Evolutionary conservation across 1,140 invertebrate species (phyloP).

Genomic region (Leptopilina clavipes): DNA sequence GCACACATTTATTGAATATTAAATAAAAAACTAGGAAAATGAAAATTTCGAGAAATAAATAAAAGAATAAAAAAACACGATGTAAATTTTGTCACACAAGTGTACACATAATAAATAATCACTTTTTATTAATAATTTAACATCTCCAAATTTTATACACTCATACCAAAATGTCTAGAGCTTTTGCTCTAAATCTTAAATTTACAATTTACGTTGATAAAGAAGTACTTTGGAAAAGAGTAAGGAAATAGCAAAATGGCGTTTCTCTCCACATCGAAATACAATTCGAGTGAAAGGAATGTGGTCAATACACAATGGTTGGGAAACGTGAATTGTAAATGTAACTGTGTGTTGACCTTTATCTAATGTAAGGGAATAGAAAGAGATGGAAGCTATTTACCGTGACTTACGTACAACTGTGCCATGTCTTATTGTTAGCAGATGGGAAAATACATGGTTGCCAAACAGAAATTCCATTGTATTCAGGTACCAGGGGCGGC

Average conservation of each 20-base stretch:
- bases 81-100: conserved; percentile 9
- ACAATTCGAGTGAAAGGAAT: conserved; percentile 16
- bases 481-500: conserved; percentile 8
- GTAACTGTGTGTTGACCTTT: neutral
- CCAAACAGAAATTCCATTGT: conserved; percentile 12
- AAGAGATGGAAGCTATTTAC: neutral
- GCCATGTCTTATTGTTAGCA: neutral
- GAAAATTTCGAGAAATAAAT: neutral
- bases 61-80: conserved; percentile 16
- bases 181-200: neutral
- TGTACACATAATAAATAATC: conserved; percentile 3
- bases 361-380: neutral
- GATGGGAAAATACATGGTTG: conserved; percentile 12
- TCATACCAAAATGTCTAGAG: neutral
- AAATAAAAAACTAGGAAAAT: neutral
- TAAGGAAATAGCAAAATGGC: conserved; percentile 19
- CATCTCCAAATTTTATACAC: neutral
- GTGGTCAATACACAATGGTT: neutral
- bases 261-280: conserved; percentile 15
- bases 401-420: neutral
- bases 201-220: conserved; percentile 13
- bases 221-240: conserved; percentile 14
- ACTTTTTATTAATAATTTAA: conserved; percentile 4
- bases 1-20: neutral
- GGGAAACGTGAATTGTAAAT: neutral